Percentiles rank a stretch among this genome's conserved stretches.
Conservation (phyloP, 2,113 vertebrate genomes). For the Tringa solitaria region DNA sequence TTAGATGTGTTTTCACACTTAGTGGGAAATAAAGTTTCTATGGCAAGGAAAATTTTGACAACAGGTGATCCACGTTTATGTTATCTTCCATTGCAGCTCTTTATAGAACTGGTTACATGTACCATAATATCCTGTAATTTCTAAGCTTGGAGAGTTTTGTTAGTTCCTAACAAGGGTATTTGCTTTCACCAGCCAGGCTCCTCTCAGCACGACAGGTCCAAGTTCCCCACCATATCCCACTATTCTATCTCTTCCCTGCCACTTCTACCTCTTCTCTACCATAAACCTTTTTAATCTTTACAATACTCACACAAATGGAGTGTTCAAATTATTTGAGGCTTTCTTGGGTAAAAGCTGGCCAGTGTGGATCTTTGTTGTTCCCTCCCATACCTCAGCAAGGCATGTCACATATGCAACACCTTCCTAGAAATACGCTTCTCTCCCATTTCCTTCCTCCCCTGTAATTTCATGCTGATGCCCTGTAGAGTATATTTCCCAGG, state of each 20-base stretch:
- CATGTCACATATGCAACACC: not conserved
- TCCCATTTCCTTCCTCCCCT: conserved; percentile 29
- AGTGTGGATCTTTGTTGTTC: not conserved
- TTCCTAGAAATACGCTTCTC: not conserved
- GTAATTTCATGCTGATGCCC: conserved; percentile 33
- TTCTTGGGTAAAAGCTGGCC: not conserved
- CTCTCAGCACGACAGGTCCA: not conserved
- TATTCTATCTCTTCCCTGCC: not conserved
- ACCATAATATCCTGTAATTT: not conserved
- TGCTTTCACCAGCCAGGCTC: not conserved
- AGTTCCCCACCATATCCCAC: not conserved
- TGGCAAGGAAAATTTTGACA: not conserved
- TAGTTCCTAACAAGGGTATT: not conserved
- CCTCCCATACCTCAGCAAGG: not conserved
- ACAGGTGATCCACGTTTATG: not conserved
- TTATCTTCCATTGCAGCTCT: not conserved
- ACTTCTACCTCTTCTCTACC: not conserved
- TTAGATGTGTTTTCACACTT: not conserved
- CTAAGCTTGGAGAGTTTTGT: not conserved
- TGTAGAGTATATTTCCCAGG: not conserved
- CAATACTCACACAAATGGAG: not conserved
- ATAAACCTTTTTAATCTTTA: not conserved
- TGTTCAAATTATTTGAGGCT: not conserved
- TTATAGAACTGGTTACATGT: not conserved
- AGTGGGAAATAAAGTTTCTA: not conserved